A percentile compares a stretch with the other conserved stretches of the same genome.
Conservation (phyloP, 2,797 vertebrate species). For the Mustela erminea region DNA sequence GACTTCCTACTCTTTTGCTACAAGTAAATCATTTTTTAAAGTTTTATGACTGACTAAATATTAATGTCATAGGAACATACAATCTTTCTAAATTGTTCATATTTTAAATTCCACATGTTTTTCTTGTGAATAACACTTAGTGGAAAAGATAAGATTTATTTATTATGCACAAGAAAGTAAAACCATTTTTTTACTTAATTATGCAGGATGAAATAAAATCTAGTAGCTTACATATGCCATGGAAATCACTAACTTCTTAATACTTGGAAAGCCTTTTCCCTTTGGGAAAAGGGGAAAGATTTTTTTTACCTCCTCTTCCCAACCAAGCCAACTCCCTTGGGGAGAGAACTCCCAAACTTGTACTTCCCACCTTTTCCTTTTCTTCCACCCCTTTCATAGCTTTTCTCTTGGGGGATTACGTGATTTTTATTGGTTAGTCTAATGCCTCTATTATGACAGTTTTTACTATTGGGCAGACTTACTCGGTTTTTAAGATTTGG, state of each 20-base stretch:
- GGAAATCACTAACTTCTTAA: neutral
- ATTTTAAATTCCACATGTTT: neutral
- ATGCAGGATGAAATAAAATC: neutral
- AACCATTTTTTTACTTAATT: constrained; percentile 1
- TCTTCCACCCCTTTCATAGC: neutral
- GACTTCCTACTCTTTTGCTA: neutral
- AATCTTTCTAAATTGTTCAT: neutral
- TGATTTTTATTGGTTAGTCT: neutral
- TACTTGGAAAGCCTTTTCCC: neutral
- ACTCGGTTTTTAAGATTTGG: neutral
- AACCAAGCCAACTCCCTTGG: neutral
- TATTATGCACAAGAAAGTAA: neutral
- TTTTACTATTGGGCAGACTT: neutral
- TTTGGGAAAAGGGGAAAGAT: neutral
- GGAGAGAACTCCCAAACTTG: neutral
- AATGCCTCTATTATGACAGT: neutral
- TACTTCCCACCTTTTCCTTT: neutral
- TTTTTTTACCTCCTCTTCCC: neutral
- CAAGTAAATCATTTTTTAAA: neutral
- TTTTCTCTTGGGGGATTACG: neutral
- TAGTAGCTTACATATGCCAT: neutral
- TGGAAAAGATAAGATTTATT: neutral
- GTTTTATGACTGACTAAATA: neutral
- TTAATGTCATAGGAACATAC: neutral
- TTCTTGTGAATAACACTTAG: neutral